Base-by-base conservation (phyloP, 2,113 vertebrate genomes). In the Datnioides undecimradiatus region DNA sequence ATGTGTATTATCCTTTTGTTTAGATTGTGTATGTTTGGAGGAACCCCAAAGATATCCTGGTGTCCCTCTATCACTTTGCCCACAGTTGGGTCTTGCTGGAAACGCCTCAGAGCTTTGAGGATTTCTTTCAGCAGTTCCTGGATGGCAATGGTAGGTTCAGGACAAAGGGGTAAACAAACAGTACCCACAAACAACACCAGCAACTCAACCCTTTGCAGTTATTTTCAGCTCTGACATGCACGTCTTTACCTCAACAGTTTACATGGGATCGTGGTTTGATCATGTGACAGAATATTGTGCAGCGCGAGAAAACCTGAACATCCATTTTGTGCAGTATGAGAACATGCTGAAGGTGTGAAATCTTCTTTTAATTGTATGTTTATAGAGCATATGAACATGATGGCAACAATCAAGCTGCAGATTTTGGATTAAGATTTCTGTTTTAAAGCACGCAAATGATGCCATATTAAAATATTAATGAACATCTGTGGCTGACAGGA, bases 21-120 rank as follows among this genome's bases (percentile, higher is more conserved):
- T 34, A 76, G 62, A 41, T 76, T 27, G 51, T 76, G 51, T 76
- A 76, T 76, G 73, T 76, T 31, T 48, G 29, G 62, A 76, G 73
- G 40, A 76, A 76, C 40, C 62, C 73, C n/a, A 66, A 67, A 45
- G 73, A 76, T 19, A 2, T 48, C 63, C 52, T 66, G 31, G 51
- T 76, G 51, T 76, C 73, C 16, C 0, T 67, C 6, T 67, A 58
- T 67, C 51, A 67, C 49, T 76, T 46, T 45, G 29, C 73, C 12
- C 51, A 66, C 7, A 67, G 51, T 23, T 57, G 9, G 29, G 41
- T 29, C 9, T 2, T 58, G 11, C 17, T 76, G 31, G 63, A 76
- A 16, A 36, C 23, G 6, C 73, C 73, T 29, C 3, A n/a, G 17
- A 67, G 63, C 63, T 76, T 76, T 67, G 73, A 46, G 29, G 73